Conservation (phyloP, 2,113 vertebrate species). For the Ammodytes dubius region DNA sequence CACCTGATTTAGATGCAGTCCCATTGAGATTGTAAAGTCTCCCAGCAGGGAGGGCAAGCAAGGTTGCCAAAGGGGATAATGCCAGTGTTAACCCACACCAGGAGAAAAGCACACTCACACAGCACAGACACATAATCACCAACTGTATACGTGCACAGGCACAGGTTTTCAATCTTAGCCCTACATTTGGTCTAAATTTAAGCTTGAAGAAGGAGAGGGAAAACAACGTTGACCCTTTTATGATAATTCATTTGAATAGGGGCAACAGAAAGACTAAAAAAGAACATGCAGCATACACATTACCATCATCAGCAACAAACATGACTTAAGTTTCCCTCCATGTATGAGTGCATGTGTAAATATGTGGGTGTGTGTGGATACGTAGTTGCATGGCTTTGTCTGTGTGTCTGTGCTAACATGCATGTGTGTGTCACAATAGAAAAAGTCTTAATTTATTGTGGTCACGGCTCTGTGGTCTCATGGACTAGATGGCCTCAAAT, state of each 20-base stretch:
- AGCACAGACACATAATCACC: neutral
- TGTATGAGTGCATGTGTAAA: conserved; percentile 26
- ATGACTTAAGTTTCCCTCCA: conserved; percentile 16
- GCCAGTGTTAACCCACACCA: conserved; percentile 8
- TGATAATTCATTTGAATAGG: neutral
- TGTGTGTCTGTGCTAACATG: conserved; percentile 39
- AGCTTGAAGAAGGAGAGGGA: conserved; percentile 11
- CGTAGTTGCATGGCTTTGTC: conserved; percentile 38
- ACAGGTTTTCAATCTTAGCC: conserved; percentile 4
- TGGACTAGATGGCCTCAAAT: conserved; percentile 52
- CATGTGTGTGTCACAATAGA: conserved; percentile 60
- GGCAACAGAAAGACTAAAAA: neutral
- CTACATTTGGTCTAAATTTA: neutral
- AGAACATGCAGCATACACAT: neutral
- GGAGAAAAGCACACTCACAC: neutral
- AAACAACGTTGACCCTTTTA: conserved; percentile 2
- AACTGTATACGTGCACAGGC: neutral
- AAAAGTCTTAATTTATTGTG: conserved; percentile 57
- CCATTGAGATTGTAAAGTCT: conserved; percentile 38
- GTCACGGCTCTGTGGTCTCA: conserved; percentile 51
- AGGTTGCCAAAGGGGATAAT: conserved; percentile 9
- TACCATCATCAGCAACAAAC: conserved; percentile 31
- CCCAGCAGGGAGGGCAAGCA: conserved; percentile 6
- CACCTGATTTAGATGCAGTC: conserved; percentile 35
- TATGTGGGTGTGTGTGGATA: conserved; percentile 47